Evolutionary conservation across 2,797 vertebrate genomes (phyloP).

Genomic region (Amniataba percoides): DNA sequence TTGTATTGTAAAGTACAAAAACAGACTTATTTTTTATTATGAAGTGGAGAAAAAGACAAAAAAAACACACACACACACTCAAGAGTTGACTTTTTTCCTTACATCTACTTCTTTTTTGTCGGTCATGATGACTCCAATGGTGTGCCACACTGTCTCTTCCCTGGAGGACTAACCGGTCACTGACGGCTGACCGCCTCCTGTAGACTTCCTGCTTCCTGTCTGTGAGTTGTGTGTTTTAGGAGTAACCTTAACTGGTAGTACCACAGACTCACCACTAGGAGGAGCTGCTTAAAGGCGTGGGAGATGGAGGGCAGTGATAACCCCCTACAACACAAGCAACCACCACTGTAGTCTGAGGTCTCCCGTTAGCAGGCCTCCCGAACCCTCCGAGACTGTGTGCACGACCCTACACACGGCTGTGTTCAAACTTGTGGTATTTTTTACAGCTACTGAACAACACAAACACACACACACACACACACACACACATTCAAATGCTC

Average conservation of each 20-base stretch:
- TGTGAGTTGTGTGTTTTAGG: slow-evolving; percentile 74
- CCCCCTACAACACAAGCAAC: slow-evolving; percentile 52
- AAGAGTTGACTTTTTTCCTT: slow-evolving; percentile 85
- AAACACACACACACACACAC: slow-evolving; percentile 53
- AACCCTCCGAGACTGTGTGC: slow-evolving; percentile 75
- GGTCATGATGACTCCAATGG: slow-evolving; percentile 75
- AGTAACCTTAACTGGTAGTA: slow-evolving; percentile 78
- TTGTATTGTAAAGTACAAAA: slow-evolving; percentile 99
- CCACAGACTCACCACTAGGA: slow-evolving; percentile 77
- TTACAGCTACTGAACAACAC: slow-evolving; percentile 78
- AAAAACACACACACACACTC: slow-evolving; percentile 67
- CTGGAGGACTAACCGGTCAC: slow-evolving; percentile 70
- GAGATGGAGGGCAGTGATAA: slow-evolving; percentile 55
- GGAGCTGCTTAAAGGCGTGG: slow-evolving; percentile 68
- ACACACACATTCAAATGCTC: slow-evolving; percentile 50
- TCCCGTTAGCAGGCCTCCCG: slow-evolving; percentile 61
- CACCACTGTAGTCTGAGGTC: slow-evolving; percentile 63
- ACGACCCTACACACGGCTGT: slow-evolving; percentile 66
- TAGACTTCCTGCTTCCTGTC: slow-evolving; percentile 75
- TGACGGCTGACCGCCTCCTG: slow-evolving; percentile 67
- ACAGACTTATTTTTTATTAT: slow-evolving; percentile 99
- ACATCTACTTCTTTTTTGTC: slow-evolving; percentile 73
- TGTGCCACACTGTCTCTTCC: slow-evolving; percentile 76
- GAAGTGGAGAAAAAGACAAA: slow-evolving; percentile 89
- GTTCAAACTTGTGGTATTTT: slow-evolving; percentile 68